Evolutionary conservation across 2,797 vertebrate genomes (phyloP), one percentile per base, ranked within the genome.

Genomic region (Anabas testudineus): DNA sequence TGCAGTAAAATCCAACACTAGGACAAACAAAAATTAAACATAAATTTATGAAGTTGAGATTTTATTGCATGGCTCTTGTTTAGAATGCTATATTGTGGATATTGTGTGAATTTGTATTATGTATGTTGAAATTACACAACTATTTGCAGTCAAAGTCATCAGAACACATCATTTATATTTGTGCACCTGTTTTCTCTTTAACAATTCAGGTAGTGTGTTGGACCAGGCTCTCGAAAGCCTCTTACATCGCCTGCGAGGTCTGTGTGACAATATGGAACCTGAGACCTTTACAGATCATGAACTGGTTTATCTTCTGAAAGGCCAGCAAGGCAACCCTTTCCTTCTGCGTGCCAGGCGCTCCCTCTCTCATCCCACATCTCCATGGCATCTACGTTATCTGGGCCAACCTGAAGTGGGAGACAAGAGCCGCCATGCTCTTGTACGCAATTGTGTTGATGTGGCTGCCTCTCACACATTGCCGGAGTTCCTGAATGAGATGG

Each of bases 231-330:
- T 99, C 74, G 97, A 99, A 73, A 98, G 97, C 86, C 94, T 99
- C 2, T 87, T 97, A 66, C 97, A 99, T 83, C 96, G 98, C 1
- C 95, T 99, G 52, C 94, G 96, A 53, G 98, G 97, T 60, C 91
- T 99, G 10, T 99, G 97, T 64, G 98, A 99, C 91, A 99, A 97
- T 92, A 97, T 99, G 94, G 97, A 99, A 81, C 95, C 97, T 0
- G 97, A 99, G 91, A 96, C 93, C 6, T 99, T 99, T 41, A 90
- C 95, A 3, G 98, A 99, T 78, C 97, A 99, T 10, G 98, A 99
- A 85, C 94, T 98, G 91, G 97, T 99, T 49, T 99, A 98, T 80
- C 95, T 99, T 42, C 93, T 99, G 63, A 99, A 98, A 87, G 96
- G 97, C 71, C 97, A 98, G 84, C 97, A 99, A 76, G 98, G 97